These are phyloP conservation scores for Oreochromis tanganicae DNA, from an alignment of 2,113 vertebrate genomes.

Conservation along the genomic window DNA sequence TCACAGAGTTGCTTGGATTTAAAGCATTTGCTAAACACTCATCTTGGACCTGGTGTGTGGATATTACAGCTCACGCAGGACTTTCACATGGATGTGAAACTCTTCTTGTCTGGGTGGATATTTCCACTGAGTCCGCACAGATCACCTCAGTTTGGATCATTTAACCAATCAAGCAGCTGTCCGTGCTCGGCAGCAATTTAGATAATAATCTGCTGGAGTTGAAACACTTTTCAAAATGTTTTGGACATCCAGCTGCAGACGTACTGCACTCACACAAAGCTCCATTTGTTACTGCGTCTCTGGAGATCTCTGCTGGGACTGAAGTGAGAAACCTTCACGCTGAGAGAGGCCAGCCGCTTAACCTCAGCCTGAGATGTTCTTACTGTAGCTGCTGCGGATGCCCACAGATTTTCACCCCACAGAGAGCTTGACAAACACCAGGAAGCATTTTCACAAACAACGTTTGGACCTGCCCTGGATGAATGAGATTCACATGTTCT, in stretches of 20 bases:
- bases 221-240: not conserved
- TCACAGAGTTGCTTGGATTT: not conserved
- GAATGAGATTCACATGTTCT: not conserved
- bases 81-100: not conserved
- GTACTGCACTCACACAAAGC: conserved; percentile 7
- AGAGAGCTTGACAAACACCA: not conserved
- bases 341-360: not conserved
- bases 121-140: not conserved
- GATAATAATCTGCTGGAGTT: not conserved
- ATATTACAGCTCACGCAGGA: not conserved
- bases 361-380: not conserved
- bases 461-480: not conserved
- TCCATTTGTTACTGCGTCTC: not conserved
- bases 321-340: not conserved
- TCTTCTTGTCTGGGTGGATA: not conserved
- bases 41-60: not conserved
- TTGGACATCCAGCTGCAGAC: not conserved
- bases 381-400: not conserved
- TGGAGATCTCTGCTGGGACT: conserved; percentile 5
- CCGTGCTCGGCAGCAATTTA: not conserved
- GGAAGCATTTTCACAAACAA: not conserved
- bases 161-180: conserved; percentile 18
- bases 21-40: not conserved
- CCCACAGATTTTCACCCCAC: not conserved
- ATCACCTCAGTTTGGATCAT: not conserved